Conservation (phyloP, 2,888 invertebrate species). For the Prosapia bicincta region DNA sequence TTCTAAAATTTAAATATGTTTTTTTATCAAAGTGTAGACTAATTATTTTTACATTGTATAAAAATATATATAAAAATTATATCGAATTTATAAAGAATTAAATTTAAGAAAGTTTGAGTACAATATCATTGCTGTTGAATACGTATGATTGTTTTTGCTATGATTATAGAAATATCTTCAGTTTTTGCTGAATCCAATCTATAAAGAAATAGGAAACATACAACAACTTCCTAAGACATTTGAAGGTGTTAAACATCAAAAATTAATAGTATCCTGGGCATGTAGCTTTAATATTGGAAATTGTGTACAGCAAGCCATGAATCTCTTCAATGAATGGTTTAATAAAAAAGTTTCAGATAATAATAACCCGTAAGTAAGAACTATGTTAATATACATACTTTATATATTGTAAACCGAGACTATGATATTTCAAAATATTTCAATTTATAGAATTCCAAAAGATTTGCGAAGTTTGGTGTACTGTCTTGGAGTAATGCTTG, state of each 20-base stretch:
- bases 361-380: conserved; percentile 56
- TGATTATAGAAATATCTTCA: conserved; percentile 62
- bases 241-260: conserved; percentile 60
- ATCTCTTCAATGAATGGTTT: conserved; percentile 62
- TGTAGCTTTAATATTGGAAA: conserved; percentile 61
- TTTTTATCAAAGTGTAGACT: too few relatives aligned
- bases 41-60: too few relatives aligned
- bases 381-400: too few relatives aligned
- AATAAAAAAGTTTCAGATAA: conserved; percentile 52
- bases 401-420: too few relatives aligned
- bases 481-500: conserved; percentile 79
- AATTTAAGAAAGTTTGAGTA: too few relatives aligned
- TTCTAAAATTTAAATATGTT: too few relatives aligned
- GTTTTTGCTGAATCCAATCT: conserved; percentile 61
- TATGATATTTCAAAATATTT: too few relatives aligned
- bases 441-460: conserved; percentile 65
- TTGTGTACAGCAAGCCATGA: conserved; percentile 58
- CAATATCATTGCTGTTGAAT: too few relatives aligned
- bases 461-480: conserved; percentile 73
- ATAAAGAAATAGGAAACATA: conserved; percentile 58
- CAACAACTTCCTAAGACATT: conserved; percentile 52
- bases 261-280: conserved; percentile 58
- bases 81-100: too few relatives aligned
- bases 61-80: too few relatives aligned
- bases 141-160: too few relatives aligned